Base-by-base conservation (phyloP, 1,140 invertebrate species). In the Drosophila nikananu region DNA sequence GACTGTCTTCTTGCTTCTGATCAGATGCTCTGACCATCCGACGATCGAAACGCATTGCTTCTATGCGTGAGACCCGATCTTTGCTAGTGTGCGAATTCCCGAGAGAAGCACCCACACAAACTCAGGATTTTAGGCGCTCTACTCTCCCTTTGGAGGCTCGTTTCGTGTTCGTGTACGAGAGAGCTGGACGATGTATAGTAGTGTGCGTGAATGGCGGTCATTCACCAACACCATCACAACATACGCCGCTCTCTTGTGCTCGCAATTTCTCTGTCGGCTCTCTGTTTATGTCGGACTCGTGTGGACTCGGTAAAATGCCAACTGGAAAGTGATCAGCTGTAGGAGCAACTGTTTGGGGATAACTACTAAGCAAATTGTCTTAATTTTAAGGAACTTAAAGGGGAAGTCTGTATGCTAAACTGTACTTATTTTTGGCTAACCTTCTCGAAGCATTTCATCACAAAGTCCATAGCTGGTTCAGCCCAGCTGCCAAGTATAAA, bases 271-370 rank as follows among this genome's bases (percentile, higher is more conserved):
- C 44, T 19, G 30, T 44, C 9, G 23, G n/a, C 25, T 84, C 86
- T 89, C 81, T 89, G 81, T 89, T 89, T 81, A 79, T 51, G 42
- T 19, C 12, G 35, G n/a, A 46, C 59, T 67, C 39, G n/a, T 23
- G 37, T 55, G 55, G 35, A 17, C 55, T 35, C 44, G 17, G 15
- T 39, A 17, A 19, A 30, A 4, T 17, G 8, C 19, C 35, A 37
- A 41, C 23, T n/a, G 52, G 49, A 21, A 15, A 19, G 37, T n/a
- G 32, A 58, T 52, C 75, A 82, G 59, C 62, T 82, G 80, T 37
- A 27, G 4, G 12, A 19, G 15, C n/a, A 48, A 3, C 42, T 76
- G 32, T n/a, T 42, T 23, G 23, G 23, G 42, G 1, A 17, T 13
- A 21, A 19, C 2, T 23, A 23, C 13, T n/a, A 1, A n/a, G 0